A percentile compares a stretch with the other conserved stretches of the same genome.
These are phyloP conservation scores for Trematocara unimaculatum DNA, from an alignment of 2,113 vertebrate genomes.

Conservation along the genomic window DNA sequence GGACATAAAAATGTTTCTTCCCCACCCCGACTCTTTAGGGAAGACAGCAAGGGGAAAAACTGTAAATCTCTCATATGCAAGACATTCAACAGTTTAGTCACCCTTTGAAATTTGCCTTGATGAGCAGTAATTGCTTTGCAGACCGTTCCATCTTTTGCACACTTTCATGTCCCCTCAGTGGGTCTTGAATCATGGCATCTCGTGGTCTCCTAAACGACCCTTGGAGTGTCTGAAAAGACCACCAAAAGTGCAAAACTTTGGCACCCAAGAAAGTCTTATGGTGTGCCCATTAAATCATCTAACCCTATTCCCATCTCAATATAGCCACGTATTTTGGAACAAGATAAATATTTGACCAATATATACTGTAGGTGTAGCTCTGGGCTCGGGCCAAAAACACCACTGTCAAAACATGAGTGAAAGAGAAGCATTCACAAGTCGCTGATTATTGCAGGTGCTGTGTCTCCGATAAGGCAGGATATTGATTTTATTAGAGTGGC, in stretches of 20 bases:
- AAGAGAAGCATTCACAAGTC: constrained; percentile 63
- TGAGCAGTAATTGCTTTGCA: constrained; percentile 56
- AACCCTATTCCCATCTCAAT: constrained; percentile 68
- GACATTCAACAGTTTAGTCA: constrained; percentile 50
- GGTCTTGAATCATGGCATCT: constrained; percentile 66
- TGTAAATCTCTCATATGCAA: constrained; percentile 56
- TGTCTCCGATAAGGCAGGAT: constrained; percentile 43
- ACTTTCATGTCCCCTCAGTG: constrained; percentile 63
- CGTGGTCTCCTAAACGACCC: constrained; percentile 61
- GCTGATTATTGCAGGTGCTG: constrained; percentile 54
- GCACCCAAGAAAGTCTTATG: constrained; percentile 54
- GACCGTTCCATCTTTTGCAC: constrained; percentile 39
- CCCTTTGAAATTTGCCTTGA: constrained; percentile 60
- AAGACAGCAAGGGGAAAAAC: constrained; percentile 41
- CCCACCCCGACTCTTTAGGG: constrained; percentile 39
- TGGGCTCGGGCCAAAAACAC: constrained; percentile 65
- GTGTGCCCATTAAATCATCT: constrained; percentile 73
- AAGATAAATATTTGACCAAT: constrained; percentile 78
- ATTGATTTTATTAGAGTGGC: constrained; percentile 14
- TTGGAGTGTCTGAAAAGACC: constrained; percentile 63
- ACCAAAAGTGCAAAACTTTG: constrained; percentile 67
- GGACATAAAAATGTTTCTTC: constrained; percentile 31
- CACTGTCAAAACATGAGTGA: constrained; percentile 54
- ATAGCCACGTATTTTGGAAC: constrained; percentile 69
- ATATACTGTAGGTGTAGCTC: constrained; percentile 66